Evolutionary conservation across 2,797 vertebrate species (phyloP), one percentile per base, ranked within the genome.

Genomic region (Pampus argenteus): DNA sequence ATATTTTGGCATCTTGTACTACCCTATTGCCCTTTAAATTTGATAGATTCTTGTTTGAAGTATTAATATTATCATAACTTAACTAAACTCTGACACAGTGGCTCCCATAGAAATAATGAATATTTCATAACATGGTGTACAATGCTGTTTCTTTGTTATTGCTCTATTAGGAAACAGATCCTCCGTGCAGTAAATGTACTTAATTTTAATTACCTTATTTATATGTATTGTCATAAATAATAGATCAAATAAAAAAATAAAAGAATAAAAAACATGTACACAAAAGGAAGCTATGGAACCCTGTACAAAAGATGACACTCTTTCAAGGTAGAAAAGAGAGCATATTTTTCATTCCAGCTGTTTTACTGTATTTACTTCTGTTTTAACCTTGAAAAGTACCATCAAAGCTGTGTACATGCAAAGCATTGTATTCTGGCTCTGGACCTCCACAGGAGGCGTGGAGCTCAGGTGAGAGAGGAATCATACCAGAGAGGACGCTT

Each of bases 381-480:
- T 78, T 82, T 71, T 72, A 79, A 23, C 58, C 38, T 79, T 65
- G 61, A 63, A 71, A 74, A 61, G 18, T 50, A 26, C 23, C 17
- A 7, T 47, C 40, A 58, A 6, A 73, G 59, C 77, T 71, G 76
- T 66, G 28, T 22, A 47, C 45, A 57, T 59, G 51, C 59, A 45
- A 76, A 56, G 28, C 42, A 25, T n/a, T 57, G 45, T 57, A 82
- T 71, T 57, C 65, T 55, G 49, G 18, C 62, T 56, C 4, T 11
- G 58, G 65, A 77, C 40, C 64, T 57, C 64, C 22, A 48, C 22
- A 15, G 51, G 67, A 62, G 59, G 78, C 66, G 26, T n/a, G 34
- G 23, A 26, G 40, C 48, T 73, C 55, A 52, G 57, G 56, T 81
- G 67, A 78, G 62, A 68, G 71, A 66, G 64, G 69, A 68, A 78